Base-by-base conservation (phyloP, 92 coral and sea anemone genomes). In the Meandrina meandrites region DNA sequence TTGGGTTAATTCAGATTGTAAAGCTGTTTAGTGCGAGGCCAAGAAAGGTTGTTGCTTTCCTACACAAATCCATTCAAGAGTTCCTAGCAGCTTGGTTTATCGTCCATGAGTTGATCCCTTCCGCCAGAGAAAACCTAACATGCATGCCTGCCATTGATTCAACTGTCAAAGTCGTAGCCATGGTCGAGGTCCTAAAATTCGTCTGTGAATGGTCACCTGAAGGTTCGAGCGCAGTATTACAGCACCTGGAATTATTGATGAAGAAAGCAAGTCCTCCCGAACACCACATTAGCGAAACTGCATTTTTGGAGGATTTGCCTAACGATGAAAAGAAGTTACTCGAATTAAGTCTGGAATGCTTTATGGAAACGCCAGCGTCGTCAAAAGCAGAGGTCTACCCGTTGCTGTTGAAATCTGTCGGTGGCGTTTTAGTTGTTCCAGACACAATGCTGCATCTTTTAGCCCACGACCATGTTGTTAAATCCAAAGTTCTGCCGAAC, bases 1-100 rank as follows among this genome's bases (percentile, higher is more conserved):
- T 83, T n/a, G 86, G 86, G 1, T 50, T 83, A 18, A 34, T 83
- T 12, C 79, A 70, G 35, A 50, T 72, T 35, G 72, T 75, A 9
- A 83, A 83, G 36, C 67, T 83, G 54, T 56, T 57, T 8, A 32
- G 51, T 50, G 69, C 84, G 37, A 17, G 10, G 40, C 71, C 86
- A 19, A 72, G 48, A 34, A 19, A 70, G 40, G 50, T 70, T 6
- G 47, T 50, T n/a, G 32, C 30, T 9, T 83, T 83, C 68, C 70
- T 83, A 0, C 86, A 83, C 35, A 83, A 83, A 35, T 70, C 86
- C 22, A 67, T 81, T 1, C 85, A 81, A 70, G 85, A 81, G 36
- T 81, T 81, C 31, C 57, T 81, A 35, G 17, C 85, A 31, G 85
- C 85, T 12, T 81, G 40, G 77, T 81, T 66, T 40, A 15, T 81